Conservation (phyloP, 1,140 invertebrate species). For the Rhagoletis pomonella region DNA sequence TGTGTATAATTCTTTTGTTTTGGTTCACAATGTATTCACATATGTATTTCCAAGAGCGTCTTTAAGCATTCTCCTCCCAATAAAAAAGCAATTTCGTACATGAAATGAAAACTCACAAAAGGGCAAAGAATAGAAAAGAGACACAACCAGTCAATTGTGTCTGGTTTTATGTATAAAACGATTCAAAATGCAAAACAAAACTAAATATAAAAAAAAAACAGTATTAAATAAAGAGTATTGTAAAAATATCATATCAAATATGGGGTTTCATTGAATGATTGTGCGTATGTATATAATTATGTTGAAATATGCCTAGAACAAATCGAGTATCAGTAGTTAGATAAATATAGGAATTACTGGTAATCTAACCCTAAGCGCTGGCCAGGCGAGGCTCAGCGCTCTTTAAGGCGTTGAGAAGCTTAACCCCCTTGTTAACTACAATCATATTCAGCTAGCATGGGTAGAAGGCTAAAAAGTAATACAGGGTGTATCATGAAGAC, state of each 20-base stretch:
- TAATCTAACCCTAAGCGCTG: no score
- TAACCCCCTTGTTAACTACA: no score
- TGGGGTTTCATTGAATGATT: no score
- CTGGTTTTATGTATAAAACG: background rate
- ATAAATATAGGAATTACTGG: no score
- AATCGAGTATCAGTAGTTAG: no score
- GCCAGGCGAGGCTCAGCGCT: no score
- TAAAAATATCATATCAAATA: background rate
- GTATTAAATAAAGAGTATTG: constrained; percentile 42
- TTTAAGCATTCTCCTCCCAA: background rate
- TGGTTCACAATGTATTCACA: background rate
- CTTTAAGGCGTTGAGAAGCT: no score
- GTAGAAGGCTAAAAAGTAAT: no score
- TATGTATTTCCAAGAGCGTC: background rate
- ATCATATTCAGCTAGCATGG: no score
- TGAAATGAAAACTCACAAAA: background rate
- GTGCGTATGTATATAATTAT: no score
- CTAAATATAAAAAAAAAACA: background rate
- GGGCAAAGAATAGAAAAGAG: background rate
- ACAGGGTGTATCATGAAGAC: no score
- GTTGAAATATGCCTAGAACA: no score
- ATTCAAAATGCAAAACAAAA: background rate
- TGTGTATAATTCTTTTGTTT: constrained; percentile 34
- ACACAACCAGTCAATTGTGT: constrained; percentile 15
- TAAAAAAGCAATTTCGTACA: constrained; percentile 38